phyloP scores from a whole-genome alignment of 2,797 vertebrate species.

The Gobio occitaniae region DNA sequence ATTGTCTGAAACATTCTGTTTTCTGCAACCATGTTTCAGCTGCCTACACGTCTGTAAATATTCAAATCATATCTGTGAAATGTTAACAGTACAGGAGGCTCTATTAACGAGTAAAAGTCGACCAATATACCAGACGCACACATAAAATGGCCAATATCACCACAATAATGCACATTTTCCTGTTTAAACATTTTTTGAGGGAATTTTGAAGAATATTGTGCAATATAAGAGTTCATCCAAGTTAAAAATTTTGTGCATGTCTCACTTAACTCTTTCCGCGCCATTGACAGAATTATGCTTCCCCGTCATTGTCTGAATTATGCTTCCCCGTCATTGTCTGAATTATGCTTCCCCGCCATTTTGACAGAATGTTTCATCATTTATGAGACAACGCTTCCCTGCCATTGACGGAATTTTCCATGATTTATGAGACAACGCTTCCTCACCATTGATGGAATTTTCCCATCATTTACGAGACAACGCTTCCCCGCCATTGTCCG shows the following conservation, averaged over 20 bases:
- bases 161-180: not conserved
- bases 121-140: not conserved
- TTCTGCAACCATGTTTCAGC: not conserved
- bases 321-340: too few relatives aligned
- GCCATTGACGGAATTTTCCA: too few relatives aligned
- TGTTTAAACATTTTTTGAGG: not conserved
- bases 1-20: conserved; percentile 7
- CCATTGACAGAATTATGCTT: not conserved
- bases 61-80: not conserved
- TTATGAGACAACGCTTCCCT: too few relatives aligned
- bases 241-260: not conserved
- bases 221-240: not conserved
- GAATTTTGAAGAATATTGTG: not conserved
- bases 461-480: too few relatives aligned
- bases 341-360: too few relatives aligned
- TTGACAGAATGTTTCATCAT: too few relatives aligned
- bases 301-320: too few relatives aligned
- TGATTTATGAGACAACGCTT: too few relatives aligned
- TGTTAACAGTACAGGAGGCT: not conserved
- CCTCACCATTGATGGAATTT: too few relatives aligned
- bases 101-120: not conserved
- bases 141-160: too few relatives aligned
- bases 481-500: too few relatives aligned
- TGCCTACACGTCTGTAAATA: not conserved
- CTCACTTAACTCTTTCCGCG: not conserved